Conservation (phyloP, 1,140 invertebrate species). For the Macrobrachium nipponense region DNA sequence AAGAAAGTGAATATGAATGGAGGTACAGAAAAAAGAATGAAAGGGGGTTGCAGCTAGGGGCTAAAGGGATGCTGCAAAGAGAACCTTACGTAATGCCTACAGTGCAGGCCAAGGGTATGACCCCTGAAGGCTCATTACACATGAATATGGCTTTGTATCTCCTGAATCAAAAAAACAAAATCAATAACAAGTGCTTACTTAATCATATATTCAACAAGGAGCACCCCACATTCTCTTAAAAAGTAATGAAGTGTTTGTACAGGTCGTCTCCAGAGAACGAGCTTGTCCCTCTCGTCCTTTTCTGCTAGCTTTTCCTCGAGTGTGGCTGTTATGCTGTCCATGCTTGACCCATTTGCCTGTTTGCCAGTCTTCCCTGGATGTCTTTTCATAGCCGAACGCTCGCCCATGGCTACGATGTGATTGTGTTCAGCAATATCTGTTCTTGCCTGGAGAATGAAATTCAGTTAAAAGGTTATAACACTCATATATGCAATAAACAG, state of each 20-base stretch:
- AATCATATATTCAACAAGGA: slow-evolving; percentile 41
- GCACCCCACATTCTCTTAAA: slow-evolving; percentile 76
- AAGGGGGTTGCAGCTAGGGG: no score
- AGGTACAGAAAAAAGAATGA: no score
- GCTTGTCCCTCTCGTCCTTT: slow-evolving; percentile 71
- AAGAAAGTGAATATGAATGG: no score
- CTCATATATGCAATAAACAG: not conserved
- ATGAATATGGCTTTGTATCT: no score
- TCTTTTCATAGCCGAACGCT: slow-evolving; percentile 33
- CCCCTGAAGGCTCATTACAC: no score
- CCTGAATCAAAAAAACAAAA: no score
- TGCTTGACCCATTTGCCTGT: slow-evolving; percentile 50
- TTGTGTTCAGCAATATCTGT: slow-evolving; percentile 35
- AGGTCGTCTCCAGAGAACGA: slow-evolving; percentile 90
- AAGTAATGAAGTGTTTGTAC: slow-evolving; percentile 87
- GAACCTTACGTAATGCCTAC: no score
- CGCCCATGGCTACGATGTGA: slow-evolving; percentile 52
- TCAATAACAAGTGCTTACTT: slow-evolving; percentile 43
- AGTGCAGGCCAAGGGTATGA: no score
- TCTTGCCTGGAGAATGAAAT: slow-evolving; percentile 14
- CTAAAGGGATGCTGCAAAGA: no score
- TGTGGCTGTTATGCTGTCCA: slow-evolving; percentile 29
- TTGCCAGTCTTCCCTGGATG: slow-evolving; percentile 27
- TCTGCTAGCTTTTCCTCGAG: slow-evolving; percentile 61
- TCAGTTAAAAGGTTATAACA: not conserved